phyloP scores from a whole-genome alignment of 1,140 invertebrate genomes.

The Drosophila subobscura region DNA sequence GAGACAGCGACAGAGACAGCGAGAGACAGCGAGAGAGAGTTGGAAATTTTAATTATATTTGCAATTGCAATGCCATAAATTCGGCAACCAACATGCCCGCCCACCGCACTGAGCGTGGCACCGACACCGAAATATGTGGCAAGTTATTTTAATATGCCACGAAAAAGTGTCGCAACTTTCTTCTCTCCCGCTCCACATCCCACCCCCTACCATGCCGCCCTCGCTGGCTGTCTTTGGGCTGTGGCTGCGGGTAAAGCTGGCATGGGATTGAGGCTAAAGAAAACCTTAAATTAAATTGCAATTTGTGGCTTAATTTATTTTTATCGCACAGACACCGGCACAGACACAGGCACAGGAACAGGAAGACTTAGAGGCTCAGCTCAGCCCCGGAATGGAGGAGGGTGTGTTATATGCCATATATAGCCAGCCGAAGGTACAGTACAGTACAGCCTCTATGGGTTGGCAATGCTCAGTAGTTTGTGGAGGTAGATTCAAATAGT shows the following conservation, averaged over 20 bases:
- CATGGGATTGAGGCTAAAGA: conserved; percentile 53
- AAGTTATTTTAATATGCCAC: conserved; percentile 81
- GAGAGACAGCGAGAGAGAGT: conserved; percentile 54
- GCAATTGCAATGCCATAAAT: conserved; percentile 81
- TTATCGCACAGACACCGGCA: conserved; percentile 60
- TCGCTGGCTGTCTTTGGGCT: background rate
- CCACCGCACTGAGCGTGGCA: conserved; percentile 25
- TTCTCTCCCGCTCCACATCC: background rate
- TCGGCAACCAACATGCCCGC: conserved; percentile 23
- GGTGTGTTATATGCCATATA: conserved; percentile 1
- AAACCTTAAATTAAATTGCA: conserved; percentile 83
- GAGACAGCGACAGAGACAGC: conserved; percentile 8
- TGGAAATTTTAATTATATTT: conserved; percentile 82
- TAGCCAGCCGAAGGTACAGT: no score
- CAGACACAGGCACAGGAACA: conserved; percentile 31
- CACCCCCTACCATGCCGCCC: background rate
- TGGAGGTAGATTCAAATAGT: no score
- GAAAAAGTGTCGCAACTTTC: conserved; percentile 44
- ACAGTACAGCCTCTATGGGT: no score
- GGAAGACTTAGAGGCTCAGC: conserved; percentile 64
- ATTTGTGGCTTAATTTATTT: conserved; percentile 83
- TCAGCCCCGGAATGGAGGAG: conserved; percentile 8
- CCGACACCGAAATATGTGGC: conserved; percentile 75
- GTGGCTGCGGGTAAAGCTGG: conserved; percentile 11
- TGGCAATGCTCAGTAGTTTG: no score